These are phyloP conservation scores for Vidua chalybeata DNA, from an alignment of 2,113 vertebrate genomes.

Conservation along the genomic window DNA sequence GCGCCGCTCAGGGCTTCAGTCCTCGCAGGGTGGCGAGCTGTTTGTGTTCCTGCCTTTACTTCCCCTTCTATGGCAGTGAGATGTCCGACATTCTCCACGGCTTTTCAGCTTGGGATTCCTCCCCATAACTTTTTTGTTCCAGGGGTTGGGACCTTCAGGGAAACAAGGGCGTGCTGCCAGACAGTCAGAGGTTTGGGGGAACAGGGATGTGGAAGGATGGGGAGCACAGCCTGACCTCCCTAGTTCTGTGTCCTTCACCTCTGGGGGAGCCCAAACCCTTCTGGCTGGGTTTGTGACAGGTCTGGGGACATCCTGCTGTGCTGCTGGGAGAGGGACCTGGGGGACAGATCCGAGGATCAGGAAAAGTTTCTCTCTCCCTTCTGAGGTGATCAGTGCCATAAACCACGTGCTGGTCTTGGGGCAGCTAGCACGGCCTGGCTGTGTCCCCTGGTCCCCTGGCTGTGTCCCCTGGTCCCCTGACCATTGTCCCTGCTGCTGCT, in stretches of 20 bases:
- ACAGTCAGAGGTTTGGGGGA: accelerated
- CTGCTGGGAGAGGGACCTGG: neutral
- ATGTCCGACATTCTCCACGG: accelerated
- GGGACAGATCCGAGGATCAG: neutral
- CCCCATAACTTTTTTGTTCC: neutral
- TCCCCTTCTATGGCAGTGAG: accelerated
- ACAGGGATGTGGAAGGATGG: accelerated
- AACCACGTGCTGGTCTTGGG: accelerated
- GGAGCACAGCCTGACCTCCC: neutral
- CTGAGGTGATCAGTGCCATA: neutral
- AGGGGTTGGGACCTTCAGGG: neutral
- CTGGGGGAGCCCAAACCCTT: neutral
- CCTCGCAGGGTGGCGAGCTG: accelerated
- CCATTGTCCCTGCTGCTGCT: neutral
- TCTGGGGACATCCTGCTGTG: neutral
- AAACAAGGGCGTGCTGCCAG: accelerated
- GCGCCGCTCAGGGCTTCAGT: accelerated
- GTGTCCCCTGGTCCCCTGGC: neutral
- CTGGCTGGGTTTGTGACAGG: neutral
- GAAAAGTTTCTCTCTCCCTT: neutral
- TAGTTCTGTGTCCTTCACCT: accelerated
- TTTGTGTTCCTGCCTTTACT: neutral
- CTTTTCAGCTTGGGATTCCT: neutral
- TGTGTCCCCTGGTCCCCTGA: neutral
- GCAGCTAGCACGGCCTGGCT: neutral